phyloP scores from a whole-genome alignment of 2,888 invertebrate species.

The Melanostoma mellinum region DNA sequence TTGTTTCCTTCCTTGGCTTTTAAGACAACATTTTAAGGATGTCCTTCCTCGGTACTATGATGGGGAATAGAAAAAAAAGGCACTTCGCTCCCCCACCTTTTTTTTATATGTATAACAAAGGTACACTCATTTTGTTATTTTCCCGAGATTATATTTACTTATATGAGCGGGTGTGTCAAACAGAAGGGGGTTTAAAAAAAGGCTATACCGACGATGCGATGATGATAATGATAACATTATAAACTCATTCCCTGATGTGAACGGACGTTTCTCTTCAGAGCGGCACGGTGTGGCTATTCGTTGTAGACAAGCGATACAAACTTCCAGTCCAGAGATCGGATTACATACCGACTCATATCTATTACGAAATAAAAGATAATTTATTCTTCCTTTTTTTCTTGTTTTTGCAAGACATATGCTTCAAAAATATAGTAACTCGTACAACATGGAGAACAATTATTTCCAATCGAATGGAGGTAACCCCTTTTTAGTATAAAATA shows the following conservation, averaged over 20 bases:
- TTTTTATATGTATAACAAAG: not conserved
- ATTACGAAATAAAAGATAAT: not conserved
- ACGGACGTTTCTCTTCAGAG: constrained; percentile 4
- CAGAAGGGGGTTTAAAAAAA: constrained; percentile 17
- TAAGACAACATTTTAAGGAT: constrained; percentile 26
- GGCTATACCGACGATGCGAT: not conserved
- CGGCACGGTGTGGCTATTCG: no score
- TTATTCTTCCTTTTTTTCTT: constrained; percentile 15
- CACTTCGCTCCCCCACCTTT: not conserved
- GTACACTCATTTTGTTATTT: constrained; percentile 3
- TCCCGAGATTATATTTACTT: not conserved
- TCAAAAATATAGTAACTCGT: not conserved
- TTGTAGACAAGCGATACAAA: constrained; percentile 3
- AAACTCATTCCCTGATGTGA: constrained; percentile 34
- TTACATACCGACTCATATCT: constrained; percentile 7
- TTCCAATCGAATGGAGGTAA: constrained; percentile 64
- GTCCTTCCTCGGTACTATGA: not conserved
- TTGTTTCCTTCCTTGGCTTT: constrained; percentile 15
- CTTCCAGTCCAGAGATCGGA: constrained; percentile 2
- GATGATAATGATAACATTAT: constrained; percentile 39
- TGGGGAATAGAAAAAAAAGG: not conserved
- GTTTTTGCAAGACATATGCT: constrained; percentile 48
- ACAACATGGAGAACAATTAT: constrained; percentile 33
- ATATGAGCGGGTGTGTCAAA: not conserved
- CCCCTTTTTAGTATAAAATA: constrained; percentile 38